Base-by-base conservation (phyloP, 1,140 invertebrate species). In the Bombus waltoni region DNA sequence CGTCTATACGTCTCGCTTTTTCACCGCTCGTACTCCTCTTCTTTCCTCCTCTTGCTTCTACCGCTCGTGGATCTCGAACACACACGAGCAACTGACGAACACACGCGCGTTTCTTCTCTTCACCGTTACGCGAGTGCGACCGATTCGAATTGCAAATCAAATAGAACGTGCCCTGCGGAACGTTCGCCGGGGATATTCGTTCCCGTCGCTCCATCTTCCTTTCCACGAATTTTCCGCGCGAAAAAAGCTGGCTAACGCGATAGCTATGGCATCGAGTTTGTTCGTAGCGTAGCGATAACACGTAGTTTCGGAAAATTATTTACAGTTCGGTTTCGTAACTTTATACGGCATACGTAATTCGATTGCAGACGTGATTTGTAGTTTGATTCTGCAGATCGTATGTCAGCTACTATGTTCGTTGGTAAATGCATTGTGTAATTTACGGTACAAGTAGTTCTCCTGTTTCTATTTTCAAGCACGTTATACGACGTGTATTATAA, bases 71-170 rank as follows among this genome's bases (percentile, higher is more conserved):
- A 38, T 57, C 74, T 28, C 74, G 13, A 40, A 62, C 57, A 62
- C 57, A 74, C n/a, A 53, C 53, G 2, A 53, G 6, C 47, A 53
- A 53, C 47, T 53, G 47, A 22, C 74, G 25, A 68, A 71, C 57
- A 71, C 79, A 59, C 74, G 81, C 81, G 44, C 53, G 70, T 66
- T 76, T n/a, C 57, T 85, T 73, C 74, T 65, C 66, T 72, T 74
- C 59, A 18, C 28, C 72, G 87, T 62, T 71, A 32, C 72, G 71
- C 70, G 81, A 87, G 88, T 70, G 83, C 79, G 68, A 86, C 68
- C 53, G 83, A 88, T 89, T 91, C 88, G 89, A 91, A 91, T 91
- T 91, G 89, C 89, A 91, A 91, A 91, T 91, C 89, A 82, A 90
- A 90, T 90, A 81, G 81, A 86, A 90, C 65, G 80, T 78, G 38